A percentile compares a stretch with the other conserved stretches of the same genome.
Evolutionary conservation across 2,113 vertebrate genomes (phyloP).

Genomic region (Apus apus): DNA sequence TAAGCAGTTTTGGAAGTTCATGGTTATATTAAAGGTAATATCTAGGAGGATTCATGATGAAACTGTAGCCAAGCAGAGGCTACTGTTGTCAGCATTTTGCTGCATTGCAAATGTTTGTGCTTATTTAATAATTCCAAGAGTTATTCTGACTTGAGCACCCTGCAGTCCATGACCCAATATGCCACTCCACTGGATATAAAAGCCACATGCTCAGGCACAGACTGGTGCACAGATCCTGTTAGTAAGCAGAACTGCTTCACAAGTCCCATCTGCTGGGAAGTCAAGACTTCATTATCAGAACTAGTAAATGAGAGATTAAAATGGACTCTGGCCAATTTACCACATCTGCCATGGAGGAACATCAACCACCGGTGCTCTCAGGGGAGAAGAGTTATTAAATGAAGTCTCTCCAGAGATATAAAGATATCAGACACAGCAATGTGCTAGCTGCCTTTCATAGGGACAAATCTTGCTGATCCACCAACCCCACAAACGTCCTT

Average conservation of each 20-base stretch:
- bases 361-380: not conserved
- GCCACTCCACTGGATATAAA: not conserved
- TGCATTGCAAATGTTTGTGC: fast-evolving
- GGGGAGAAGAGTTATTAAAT: not conserved
- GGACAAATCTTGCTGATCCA: not conserved
- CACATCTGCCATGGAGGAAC: conserved; percentile 30
- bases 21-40: fast-evolving
- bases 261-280: conserved; percentile 35
- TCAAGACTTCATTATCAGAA: conserved; percentile 36
- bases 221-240: not conserved
- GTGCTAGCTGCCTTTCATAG: not conserved
- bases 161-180: not conserved
- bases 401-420: not conserved
- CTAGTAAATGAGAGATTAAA: conserved; percentile 27
- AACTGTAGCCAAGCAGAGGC: not conserved
- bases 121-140: not conserved
- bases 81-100: not conserved
- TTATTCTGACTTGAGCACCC: not conserved
- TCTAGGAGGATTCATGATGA: not conserved
- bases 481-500: not conserved
- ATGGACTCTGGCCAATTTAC: conserved; percentile 23
- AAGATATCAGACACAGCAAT: not conserved
- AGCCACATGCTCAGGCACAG: not conserved
- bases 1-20: not conserved
- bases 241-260: not conserved